Evolutionary conservation across 2,113 vertebrate genomes (phyloP).

Genomic region (Cinclus mexicanus): DNA sequence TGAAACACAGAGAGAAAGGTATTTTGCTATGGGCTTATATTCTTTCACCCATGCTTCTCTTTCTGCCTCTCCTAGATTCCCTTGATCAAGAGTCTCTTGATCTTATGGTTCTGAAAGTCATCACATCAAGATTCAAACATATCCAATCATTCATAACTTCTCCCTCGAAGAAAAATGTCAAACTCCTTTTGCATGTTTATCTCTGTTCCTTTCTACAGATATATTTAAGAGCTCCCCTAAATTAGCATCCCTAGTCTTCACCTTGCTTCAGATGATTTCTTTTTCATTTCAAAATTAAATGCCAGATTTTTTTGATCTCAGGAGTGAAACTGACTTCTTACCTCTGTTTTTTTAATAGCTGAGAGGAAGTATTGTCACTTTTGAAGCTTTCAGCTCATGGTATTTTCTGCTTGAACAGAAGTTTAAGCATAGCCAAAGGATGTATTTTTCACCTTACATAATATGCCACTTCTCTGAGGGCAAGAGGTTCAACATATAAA

Average conservation of each 20-base stretch:
- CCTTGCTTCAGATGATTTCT: not conserved
- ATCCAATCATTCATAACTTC: not conserved
- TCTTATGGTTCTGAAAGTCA: not conserved
- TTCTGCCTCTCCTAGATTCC: not conserved
- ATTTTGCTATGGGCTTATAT: not conserved
- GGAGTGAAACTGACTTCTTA: not conserved
- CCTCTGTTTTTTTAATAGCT: not conserved
- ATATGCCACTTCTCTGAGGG: not conserved
- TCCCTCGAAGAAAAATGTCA: not conserved
- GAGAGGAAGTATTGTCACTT: slow-evolving; percentile 8
- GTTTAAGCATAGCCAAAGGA: not conserved
- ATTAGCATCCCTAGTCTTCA: not conserved
- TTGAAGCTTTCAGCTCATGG: not conserved
- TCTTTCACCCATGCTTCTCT: not conserved
- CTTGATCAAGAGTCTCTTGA: slow-evolving; percentile 52
- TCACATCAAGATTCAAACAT: not conserved
- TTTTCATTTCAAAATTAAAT: slow-evolving; percentile 24
- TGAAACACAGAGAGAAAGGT: not conserved
- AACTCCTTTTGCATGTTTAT: slow-evolving; percentile 14
- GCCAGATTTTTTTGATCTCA: not conserved
- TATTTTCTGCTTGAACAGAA: not conserved
- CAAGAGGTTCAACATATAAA: not conserved
- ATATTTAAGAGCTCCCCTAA: not conserved
- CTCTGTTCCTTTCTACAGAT: not conserved
- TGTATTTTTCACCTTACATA: not conserved